Conservation (phyloP, 2,888 invertebrate species). For the Sclerodermus sp. region DNA sequence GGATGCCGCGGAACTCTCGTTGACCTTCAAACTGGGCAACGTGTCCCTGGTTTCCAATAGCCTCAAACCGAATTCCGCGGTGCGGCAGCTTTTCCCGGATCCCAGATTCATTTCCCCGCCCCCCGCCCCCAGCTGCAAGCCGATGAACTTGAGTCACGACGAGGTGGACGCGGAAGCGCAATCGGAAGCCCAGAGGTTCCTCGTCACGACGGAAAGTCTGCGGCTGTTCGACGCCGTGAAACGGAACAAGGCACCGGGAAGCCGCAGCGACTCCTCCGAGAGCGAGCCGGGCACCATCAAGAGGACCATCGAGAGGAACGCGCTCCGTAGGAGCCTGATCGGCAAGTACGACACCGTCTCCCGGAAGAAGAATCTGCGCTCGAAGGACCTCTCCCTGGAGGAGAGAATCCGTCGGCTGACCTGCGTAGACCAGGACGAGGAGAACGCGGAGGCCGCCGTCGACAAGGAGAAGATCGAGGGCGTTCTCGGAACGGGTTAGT, state of each 20-base stretch:
- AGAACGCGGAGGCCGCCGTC: conserved; percentile 19
- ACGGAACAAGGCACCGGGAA: conserved; percentile 59
- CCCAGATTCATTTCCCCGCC: conserved; percentile 65
- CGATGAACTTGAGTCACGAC: neutral
- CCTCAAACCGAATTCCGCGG: conserved; percentile 76
- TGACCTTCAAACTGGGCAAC: conserved; percentile 64
- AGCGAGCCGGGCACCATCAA: conserved; percentile 59
- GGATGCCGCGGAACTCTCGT: conserved; percentile 60
- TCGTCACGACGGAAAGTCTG: conserved; percentile 76
- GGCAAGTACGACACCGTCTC: conserved; percentile 65
- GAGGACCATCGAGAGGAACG: conserved; percentile 82
- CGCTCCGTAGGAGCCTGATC: conserved; percentile 76
- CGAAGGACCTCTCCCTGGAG: conserved; percentile 76
- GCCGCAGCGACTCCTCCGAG: conserved; percentile 48
- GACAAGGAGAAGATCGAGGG: no score
- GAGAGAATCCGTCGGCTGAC: conserved; percentile 85
- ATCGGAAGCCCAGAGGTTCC: conserved; percentile 59
- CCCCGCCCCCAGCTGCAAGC: conserved; percentile 57
- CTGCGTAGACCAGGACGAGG: conserved; percentile 77
- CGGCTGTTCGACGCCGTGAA: conserved; percentile 71
- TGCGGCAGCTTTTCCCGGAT: conserved; percentile 80
- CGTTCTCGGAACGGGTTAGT: no score
- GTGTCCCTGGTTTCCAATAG: conserved; percentile 63
- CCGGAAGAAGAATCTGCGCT: conserved; percentile 61
- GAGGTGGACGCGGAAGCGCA: conserved; percentile 27